These are phyloP conservation scores for Notechis scutatus DNA, from an alignment of 2,113 vertebrate species.

Conservation along the genomic window DNA sequence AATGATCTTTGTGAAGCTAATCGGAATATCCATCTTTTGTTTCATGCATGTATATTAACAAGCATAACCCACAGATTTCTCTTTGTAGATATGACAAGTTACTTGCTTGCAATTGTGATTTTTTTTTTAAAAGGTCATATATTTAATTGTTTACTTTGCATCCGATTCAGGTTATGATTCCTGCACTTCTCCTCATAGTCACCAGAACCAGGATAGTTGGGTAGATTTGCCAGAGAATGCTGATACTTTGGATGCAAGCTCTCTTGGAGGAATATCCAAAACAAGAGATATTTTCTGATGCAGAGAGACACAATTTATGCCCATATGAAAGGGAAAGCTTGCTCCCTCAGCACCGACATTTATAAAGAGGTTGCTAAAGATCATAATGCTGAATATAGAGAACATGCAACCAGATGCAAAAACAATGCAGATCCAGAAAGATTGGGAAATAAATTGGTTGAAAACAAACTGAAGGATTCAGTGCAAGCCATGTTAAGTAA, in stretches of 20 bases:
- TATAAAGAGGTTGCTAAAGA: background rate
- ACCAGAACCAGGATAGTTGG: background rate
- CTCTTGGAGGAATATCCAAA: background rate
- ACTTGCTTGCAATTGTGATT: background rate
- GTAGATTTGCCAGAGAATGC: background rate
- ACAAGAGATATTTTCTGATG: background rate
- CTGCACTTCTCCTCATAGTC: background rate
- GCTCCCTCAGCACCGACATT: background rate
- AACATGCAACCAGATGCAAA: background rate
- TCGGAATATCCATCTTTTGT: background rate
- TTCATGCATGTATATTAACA: background rate
- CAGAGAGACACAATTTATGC: background rate
- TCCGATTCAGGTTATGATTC: background rate
- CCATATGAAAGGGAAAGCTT: background rate
- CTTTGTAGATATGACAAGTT: background rate
- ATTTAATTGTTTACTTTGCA: background rate
- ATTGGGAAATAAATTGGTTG: background rate
- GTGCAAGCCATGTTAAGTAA: background rate
- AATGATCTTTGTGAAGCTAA: background rate
- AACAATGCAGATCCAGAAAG: background rate
- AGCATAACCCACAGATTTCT: background rate
- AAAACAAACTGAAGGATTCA: background rate
- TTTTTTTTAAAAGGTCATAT: background rate
- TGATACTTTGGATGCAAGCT: background rate
- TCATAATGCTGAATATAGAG: background rate